phyloP scores from a whole-genome alignment of 2,888 invertebrate species.

The Lithophane socia region DNA sequence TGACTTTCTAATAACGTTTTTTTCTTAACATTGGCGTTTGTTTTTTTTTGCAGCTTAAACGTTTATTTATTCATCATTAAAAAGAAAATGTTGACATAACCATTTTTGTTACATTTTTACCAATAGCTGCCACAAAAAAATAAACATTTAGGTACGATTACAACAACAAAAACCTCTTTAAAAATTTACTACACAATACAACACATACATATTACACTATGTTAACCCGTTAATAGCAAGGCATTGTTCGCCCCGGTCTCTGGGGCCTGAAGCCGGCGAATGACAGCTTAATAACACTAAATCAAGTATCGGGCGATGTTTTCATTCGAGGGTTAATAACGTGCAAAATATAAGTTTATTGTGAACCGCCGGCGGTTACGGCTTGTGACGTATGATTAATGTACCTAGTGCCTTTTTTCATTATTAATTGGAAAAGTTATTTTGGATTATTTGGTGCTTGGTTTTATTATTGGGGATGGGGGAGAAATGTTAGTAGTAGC shows the following conservation, averaged over 20 bases:
- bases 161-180: constrained; percentile 43
- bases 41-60: too few species aligned
- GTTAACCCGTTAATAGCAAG: constrained; percentile 76
- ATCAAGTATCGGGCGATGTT: constrained; percentile 81
- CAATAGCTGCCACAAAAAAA: not conserved
- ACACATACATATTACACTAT: constrained; percentile 50
- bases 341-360: constrained; percentile 80
- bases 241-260: constrained; percentile 74
- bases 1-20: too few species aligned
- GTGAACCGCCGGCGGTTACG: constrained; percentile 58
- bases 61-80: too few species aligned
- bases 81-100: too few species aligned
- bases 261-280: constrained; percentile 71
- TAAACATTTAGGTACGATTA: not conserved
- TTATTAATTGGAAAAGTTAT: constrained; percentile 66
- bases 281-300: constrained; percentile 88
- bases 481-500: not conserved
- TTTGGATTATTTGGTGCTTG: constrained; percentile 27
- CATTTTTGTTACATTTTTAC: too few species aligned
- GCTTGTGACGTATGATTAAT: constrained; percentile 63
- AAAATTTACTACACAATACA: constrained; percentile 37
- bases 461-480: constrained; percentile 18
- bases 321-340: constrained; percentile 77
- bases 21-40: too few species aligned
- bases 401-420: constrained; percentile 40